Percentiles rank a stretch among this genome's conserved stretches.
Evolutionary conservation across 2,888 invertebrate genomes (phyloP).

Genomic region (Danaus chrysippus): DNA sequence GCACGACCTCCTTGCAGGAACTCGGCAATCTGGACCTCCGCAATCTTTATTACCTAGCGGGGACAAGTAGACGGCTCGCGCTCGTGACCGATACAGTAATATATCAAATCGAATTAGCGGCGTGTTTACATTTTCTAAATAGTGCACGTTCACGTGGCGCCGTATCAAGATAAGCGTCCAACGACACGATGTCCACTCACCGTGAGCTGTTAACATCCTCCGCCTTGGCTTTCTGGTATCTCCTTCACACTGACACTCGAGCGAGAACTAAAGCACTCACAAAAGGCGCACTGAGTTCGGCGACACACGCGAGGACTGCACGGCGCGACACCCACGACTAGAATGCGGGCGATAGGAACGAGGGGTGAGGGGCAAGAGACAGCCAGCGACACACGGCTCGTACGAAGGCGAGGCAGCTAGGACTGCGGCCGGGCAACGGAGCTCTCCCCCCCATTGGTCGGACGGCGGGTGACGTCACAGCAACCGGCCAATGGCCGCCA

Average conservation of each 20-base stretch:
- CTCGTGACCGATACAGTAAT: constrained; percentile 57
- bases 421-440: constrained; percentile 71
- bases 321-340: constrained; percentile 77
- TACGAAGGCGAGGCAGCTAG: constrained; percentile 75
- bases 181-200: constrained; percentile 61
- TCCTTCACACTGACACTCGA: constrained; percentile 75
- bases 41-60: constrained; percentile 63
- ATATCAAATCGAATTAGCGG: constrained; percentile 69
- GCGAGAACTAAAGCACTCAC: constrained; percentile 74
- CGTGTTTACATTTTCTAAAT: constrained; percentile 77
- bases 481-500: constrained; percentile 54
- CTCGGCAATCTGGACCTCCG: constrained; percentile 68
- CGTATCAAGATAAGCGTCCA: constrained; percentile 58
- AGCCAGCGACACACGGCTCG: constrained; percentile 69
- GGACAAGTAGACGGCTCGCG: constrained; percentile 56
- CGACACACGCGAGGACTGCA: constrained; percentile 77
- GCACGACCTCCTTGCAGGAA: constrained; percentile 67
- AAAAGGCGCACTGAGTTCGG: constrained; percentile 76
- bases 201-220: constrained; percentile 79
- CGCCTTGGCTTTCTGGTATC: constrained; percentile 65
- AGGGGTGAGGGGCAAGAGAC: constrained; percentile 59
- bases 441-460: constrained; percentile 67
- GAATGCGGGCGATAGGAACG: constrained; percentile 74
- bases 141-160: constrained; percentile 76
- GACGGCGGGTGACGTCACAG: constrained; percentile 65